Evolutionary conservation across 1,140 invertebrate genomes (phyloP).

Genomic region (Drosophila lacertosa): DNA sequence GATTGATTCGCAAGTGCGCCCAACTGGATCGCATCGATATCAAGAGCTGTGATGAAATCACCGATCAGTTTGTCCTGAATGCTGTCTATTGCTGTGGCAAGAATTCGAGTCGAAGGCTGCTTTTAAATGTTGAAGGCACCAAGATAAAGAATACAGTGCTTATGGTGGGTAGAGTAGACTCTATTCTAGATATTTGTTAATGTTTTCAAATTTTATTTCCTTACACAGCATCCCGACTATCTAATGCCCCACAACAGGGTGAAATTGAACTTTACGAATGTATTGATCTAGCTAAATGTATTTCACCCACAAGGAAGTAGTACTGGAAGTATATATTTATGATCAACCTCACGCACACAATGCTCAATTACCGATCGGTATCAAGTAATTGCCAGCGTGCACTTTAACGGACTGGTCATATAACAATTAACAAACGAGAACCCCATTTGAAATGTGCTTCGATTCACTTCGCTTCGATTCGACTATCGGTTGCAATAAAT

Average conservation of each 20-base stretch:
- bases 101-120: conserved; percentile 17
- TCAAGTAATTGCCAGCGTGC: conserved; percentile 54
- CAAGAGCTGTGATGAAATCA: conserved; percentile 50
- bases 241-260: conserved; percentile 47
- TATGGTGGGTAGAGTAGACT: conserved; percentile 14
- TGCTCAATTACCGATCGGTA: conserved; percentile 59
- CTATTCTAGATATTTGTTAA: not conserved
- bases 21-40: conserved; percentile 45
- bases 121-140: conserved; percentile 47
- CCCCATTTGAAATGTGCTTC: conserved; percentile 33
- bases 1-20: conserved; percentile 47
- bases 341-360: conserved; percentile 51
- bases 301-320: conserved; percentile 61
- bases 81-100: conserved; percentile 54
- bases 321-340: conserved; percentile 54
- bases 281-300: not conserved
- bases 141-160: conserved; percentile 42
- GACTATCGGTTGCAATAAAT: conserved; percentile 66
- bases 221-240: conserved; percentile 53
- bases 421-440: conserved; percentile 42
- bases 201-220: not conserved
- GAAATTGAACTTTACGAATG: conserved; percentile 54
- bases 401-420: conserved; percentile 47
- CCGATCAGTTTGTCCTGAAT: conserved; percentile 60
- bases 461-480: conserved; percentile 49